A percentile compares a stretch with the other conserved stretches of the same genome.
Evolutionary conservation across 2,888 invertebrate genomes (phyloP).

Genomic region (Lochmaea crataegi): DNA sequence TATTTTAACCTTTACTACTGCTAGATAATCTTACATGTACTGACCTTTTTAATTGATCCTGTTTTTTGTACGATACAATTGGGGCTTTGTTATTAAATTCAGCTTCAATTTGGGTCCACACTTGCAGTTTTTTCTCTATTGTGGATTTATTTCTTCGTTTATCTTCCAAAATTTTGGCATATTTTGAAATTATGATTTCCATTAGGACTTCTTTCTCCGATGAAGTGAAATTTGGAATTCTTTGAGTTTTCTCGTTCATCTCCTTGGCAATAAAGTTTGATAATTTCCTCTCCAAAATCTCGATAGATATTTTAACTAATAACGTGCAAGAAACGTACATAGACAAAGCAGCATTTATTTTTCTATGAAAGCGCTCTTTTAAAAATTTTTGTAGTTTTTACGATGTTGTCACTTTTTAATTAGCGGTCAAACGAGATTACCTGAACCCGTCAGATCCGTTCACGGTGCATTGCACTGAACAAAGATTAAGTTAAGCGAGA

Average conservation of each 20-base stretch:
- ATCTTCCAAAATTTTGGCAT: not conserved
- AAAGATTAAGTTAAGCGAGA: not conserved
- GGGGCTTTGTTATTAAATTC: not conserved
- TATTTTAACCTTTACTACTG: too few species aligned
- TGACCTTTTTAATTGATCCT: slow-evolving; percentile 3
- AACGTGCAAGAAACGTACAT: not conserved
- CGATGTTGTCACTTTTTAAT: not conserved
- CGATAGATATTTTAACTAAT: not conserved
- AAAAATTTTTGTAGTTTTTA: not conserved
- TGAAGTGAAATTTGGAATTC: slow-evolving; percentile 1
- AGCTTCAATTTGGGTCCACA: too few species aligned
- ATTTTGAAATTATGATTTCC: not conserved
- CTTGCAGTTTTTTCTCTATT: too few species aligned
- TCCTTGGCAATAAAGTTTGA: not conserved
- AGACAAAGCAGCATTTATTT: not conserved
- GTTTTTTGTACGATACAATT: not conserved
- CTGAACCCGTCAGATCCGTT: too few species aligned
- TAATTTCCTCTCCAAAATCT: not conserved
- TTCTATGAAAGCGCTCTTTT: not conserved
- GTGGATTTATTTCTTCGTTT: not conserved
- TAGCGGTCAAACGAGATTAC: not conserved
- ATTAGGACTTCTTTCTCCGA: not conserved
- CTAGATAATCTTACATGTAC: too few species aligned
- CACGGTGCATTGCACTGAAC: too few species aligned
- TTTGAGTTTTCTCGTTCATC: slow-evolving; percentile 2